These are phyloP conservation scores for Aphaenogaster ashmeadi DNA, from an alignment of 1,140 invertebrate genomes.

Conservation along the genomic window DNA sequence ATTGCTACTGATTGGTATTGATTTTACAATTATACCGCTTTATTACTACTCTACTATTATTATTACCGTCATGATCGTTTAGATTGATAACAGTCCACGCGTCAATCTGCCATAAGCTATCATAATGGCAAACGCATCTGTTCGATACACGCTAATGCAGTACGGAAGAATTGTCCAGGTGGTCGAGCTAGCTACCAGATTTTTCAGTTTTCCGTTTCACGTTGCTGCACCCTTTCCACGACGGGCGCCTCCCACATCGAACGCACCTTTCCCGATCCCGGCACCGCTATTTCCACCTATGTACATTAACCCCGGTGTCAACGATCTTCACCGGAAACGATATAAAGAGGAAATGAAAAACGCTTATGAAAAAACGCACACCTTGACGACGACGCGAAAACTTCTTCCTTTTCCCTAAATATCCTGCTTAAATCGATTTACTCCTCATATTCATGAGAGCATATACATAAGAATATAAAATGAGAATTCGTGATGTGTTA, in stretches of 20 bases:
- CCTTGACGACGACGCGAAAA: background rate
- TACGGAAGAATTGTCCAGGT: conserved; percentile 73
- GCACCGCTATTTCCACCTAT: conserved; percentile 41
- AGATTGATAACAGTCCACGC: background rate
- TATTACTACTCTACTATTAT: background rate
- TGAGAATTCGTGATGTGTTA: background rate
- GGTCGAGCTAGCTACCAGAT: conserved; percentile 59
- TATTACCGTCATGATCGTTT: background rate
- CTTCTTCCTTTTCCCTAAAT: background rate
- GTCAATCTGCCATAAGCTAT: conserved; percentile 27
- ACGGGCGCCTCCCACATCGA: conserved; percentile 21
- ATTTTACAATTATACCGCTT: background rate
- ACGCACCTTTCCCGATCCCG: conserved; percentile 14
- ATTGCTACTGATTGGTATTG: background rate
- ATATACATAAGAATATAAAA: conserved; percentile 9
- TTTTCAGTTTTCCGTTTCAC: conserved; percentile 66
- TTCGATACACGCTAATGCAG: conserved; percentile 63
- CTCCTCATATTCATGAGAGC: too few relatives aligned
- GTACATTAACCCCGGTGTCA: conserved; percentile 50
- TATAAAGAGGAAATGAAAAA: conserved; percentile 33
- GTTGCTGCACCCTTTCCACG: conserved; percentile 53
- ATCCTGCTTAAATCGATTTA: background rate
- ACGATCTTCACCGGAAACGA: conserved; percentile 52
- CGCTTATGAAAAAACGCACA: conserved; percentile 24
- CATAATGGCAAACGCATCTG: conserved; percentile 63